Percentiles rank a stretch among this genome's conserved stretches.
Conservation (phyloP, 1,140 invertebrate species). For the Rhynchophorus ferrugineus region DNA sequence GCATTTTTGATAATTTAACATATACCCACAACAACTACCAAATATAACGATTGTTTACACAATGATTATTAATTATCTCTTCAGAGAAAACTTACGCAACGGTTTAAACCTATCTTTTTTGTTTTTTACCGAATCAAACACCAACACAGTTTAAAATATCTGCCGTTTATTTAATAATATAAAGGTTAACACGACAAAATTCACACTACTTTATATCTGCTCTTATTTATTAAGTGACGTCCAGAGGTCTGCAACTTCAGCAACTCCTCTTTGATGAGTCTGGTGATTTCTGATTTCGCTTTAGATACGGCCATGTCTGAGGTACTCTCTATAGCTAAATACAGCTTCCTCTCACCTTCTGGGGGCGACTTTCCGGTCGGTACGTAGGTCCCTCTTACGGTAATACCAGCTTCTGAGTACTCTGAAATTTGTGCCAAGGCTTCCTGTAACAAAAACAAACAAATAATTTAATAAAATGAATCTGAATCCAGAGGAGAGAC, state of each 20-base stretch:
- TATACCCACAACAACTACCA: no score
- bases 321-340: constrained; percentile 97
- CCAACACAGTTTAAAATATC: no score
- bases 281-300: constrained; percentile 96
- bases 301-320: constrained; percentile 95
- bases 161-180: no score
- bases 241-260: constrained; percentile 84
- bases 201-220: constrained; percentile 92
- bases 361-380: constrained; percentile 80
- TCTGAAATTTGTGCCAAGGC: constrained; percentile 96
- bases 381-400: constrained; percentile 96
- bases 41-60: no score
- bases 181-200: no score
- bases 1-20: no score
- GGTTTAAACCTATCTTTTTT: no score
- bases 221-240: constrained; percentile 82
- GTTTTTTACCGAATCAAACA: no score
- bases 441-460: constrained; percentile 53
- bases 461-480: not conserved
- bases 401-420: constrained; percentile 97
- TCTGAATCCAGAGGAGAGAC: not conserved
- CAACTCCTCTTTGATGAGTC: constrained; percentile 95
- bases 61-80: no score
- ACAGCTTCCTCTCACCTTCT: constrained; percentile 94
- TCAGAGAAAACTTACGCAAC: no score